phyloP scores from a whole-genome alignment of 1,140 invertebrate species.

The Lepeophtheirus salmonis region DNA sequence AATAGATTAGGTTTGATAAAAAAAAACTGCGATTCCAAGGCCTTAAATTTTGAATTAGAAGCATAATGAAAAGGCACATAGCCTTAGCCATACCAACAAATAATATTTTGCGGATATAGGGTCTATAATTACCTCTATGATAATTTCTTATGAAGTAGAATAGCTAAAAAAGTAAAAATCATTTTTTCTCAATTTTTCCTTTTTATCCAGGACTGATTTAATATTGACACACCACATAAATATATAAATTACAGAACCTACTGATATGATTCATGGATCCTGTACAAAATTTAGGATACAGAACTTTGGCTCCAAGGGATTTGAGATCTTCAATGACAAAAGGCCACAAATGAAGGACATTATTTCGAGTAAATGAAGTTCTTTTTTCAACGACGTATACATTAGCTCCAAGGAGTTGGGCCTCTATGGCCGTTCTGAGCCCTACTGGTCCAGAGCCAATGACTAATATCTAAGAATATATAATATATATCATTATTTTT shows the following conservation, averaged over 20 bases:
- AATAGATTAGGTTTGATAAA: too few species aligned
- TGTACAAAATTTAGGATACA: conserved; percentile 97
- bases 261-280: conserved; percentile 89
- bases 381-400: conserved; percentile 80
- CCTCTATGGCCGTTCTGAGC: conserved; percentile 81
- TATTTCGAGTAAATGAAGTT: conserved; percentile 81
- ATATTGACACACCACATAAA: too few species aligned
- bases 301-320: conserved; percentile 90
- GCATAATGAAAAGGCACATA: neutral
- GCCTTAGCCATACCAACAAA: neutral
- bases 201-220: too few species aligned
- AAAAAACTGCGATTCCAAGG: too few species aligned
- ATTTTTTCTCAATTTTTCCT: too few species aligned
- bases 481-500: too few species aligned
- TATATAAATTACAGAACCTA: neutral
- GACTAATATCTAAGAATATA: conserved; percentile 58
- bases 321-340: conserved; percentile 92
- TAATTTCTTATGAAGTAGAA: too few species aligned
- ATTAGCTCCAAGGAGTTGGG: conserved; percentile 83
- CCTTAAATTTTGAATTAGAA: too few species aligned
- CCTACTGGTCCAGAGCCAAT: conserved; percentile 92
- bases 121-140: too few species aligned
- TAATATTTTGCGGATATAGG: too few species aligned
- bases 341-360: conserved; percentile 96
- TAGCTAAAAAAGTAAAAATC: too few species aligned